Evolutionary conservation across 2,113 vertebrate species (phyloP).

Genomic region (Dinomys branickii): DNA sequence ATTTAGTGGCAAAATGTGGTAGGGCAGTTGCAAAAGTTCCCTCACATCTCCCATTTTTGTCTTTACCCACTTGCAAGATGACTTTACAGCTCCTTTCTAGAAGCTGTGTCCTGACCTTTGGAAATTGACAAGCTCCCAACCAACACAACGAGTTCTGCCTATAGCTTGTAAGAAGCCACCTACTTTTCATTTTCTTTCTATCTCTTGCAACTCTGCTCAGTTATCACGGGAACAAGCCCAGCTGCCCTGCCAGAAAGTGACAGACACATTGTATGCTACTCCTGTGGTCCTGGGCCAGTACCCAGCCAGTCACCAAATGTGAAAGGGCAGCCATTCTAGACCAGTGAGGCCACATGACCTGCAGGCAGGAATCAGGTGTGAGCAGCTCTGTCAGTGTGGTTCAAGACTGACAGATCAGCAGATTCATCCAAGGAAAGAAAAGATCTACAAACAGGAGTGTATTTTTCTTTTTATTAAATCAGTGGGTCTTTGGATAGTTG

Average conservation of each 20-base stretch:
- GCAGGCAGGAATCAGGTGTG: neutral
- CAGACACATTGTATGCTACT: accelerated
- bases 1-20: neutral
- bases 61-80: neutral
- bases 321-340: neutral
- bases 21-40: neutral
- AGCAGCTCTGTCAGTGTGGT: accelerated
- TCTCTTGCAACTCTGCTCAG: neutral
- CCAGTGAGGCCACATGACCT: neutral
- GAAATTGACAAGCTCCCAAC: neutral
- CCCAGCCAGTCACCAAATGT: neutral
- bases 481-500: neutral
- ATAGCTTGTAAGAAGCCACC: neutral
- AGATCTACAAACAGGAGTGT: neutral
- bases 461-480: neutral
- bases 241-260: neutral
- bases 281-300: neutral
- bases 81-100: neutral
- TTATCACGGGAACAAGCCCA: neutral
- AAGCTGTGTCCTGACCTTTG: neutral
- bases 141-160: neutral
- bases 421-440: neutral
- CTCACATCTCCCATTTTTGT: neutral
- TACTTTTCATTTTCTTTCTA: neutral
- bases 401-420: neutral